Evolutionary conservation across 2,888 invertebrate species (phyloP).

Genomic region (Rambutsinella grinnellia): DNA sequence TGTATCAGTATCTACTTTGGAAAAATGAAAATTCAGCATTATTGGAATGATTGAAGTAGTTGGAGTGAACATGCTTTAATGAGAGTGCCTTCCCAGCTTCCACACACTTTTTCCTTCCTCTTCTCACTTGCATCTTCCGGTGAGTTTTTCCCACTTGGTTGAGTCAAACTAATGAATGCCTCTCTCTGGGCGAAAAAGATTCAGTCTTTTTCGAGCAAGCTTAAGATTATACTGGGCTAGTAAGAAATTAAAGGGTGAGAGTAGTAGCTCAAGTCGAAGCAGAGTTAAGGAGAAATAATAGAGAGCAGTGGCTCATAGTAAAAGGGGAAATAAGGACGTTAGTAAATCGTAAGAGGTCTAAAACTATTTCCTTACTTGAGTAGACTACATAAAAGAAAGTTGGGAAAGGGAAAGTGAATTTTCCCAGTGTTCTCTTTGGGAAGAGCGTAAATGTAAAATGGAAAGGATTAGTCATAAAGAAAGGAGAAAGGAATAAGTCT

Average conservation of each 20-base stretch:
- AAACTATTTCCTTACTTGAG: not conserved
- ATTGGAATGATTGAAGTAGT: too few species aligned
- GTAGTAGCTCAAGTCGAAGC: not conserved
- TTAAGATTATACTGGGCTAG: not conserved
- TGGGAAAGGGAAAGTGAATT: not conserved
- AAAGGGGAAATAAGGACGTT: not conserved
- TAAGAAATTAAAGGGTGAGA: not conserved
- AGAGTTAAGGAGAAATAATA: too few species aligned
- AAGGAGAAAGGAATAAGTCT: conserved; percentile 1
- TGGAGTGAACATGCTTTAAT: not conserved
- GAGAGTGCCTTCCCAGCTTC: conserved; percentile 14
- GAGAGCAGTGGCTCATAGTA: conserved; percentile 2
- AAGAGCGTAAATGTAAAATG: conserved; percentile 4
- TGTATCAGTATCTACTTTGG: not conserved
- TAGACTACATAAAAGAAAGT: not conserved
- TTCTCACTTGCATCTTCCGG: conserved; percentile 46
- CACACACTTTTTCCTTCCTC: conserved; percentile 38
- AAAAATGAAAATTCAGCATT: not conserved
- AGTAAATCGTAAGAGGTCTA: not conserved
- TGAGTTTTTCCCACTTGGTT: conserved; percentile 20
- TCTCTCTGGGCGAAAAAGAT: not conserved
- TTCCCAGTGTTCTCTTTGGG: not conserved
- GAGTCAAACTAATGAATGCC: conserved; percentile 30
- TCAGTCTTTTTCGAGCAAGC: not conserved
- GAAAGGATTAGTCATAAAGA: conserved; percentile 17